phyloP scores from a whole-genome alignment of 2,113 vertebrate genomes.

The Henicopernis longicauda region DNA sequence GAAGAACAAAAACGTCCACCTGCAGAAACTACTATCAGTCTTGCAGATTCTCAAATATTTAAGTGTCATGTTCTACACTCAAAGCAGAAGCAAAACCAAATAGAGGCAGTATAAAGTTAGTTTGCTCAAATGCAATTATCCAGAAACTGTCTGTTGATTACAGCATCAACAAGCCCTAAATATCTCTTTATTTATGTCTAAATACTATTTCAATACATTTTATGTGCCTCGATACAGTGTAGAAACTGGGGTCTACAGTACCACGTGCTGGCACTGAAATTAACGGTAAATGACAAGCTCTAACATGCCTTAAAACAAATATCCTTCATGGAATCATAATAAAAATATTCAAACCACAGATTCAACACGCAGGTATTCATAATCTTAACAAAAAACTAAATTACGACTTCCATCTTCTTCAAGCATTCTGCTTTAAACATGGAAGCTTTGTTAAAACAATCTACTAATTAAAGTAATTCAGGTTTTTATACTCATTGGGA shows the following conservation, averaged over 20 bases:
- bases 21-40: background rate
- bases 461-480: background rate
- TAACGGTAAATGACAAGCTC: background rate
- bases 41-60: background rate
- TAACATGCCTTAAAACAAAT: background rate
- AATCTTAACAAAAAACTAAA: background rate
- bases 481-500: background rate
- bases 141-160: background rate
- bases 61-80: background rate
- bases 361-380: background rate
- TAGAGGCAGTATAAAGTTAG: background rate
- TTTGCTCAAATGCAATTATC: background rate
- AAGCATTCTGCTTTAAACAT: background rate
- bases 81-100: background rate
- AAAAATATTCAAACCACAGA: background rate
- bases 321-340: background rate
- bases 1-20: background rate
- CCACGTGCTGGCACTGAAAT: background rate
- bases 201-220: background rate
- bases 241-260: background rate
- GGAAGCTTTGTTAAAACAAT: background rate
- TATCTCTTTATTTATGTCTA: background rate
- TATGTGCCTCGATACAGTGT: background rate
- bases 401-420: background rate
- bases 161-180: background rate